Base-by-base conservation (phyloP, 2,888 invertebrate genomes). In the Synanthedon myopaeformis region DNA sequence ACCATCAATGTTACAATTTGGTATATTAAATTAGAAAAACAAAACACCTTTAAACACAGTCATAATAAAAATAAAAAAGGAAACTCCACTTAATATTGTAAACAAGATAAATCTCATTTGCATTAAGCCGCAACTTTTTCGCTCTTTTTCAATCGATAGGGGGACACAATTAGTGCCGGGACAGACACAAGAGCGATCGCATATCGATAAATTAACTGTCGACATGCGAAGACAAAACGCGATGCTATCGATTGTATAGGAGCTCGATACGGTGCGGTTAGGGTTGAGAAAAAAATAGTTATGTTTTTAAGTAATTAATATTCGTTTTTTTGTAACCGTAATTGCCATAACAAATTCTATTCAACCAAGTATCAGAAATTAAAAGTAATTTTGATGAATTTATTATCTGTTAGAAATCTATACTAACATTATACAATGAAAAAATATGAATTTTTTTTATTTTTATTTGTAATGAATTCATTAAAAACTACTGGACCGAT, bases 121-220 rank as follows among this genome's bases (percentile, higher is more conserved):
- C 49, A 76, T 67, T 60, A 62, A 65, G 58, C 61, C 65, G 72
- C 61, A 66, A 66, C 65, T 72, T 72, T 72, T 76, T 69, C 66
- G 63, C 68, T 66, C 65, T 63, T 23, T 41, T 49, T 12, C 53
- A 52, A 53, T 55, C 58, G 81, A 77, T 82, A 77, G 65, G 35
- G 64, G 69, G 64, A 73, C 78, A 82, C 82, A 85, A 85, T 85
- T 85, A 85, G 83, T 79, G 84, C 82, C 82, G 74, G 65, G 58
- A 62, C 67, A 74, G 79, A 77, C 77, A 74, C 52, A 73, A 75
- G 71, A 61, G 58, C 65, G 70, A 68, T 79, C 82, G 79, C 82
- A 70, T 79, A 75, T 79, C 82, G 79, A 81, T 82, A 77, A 78
- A 79, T 64, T 69, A 70, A 64, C 59, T 58, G 61, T 67, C 71